Percentiles rank a stretch among this genome's conserved stretches.
Conservation (phyloP, 1,140 invertebrate genomes). For the Lasioglossum baleicum region DNA sequence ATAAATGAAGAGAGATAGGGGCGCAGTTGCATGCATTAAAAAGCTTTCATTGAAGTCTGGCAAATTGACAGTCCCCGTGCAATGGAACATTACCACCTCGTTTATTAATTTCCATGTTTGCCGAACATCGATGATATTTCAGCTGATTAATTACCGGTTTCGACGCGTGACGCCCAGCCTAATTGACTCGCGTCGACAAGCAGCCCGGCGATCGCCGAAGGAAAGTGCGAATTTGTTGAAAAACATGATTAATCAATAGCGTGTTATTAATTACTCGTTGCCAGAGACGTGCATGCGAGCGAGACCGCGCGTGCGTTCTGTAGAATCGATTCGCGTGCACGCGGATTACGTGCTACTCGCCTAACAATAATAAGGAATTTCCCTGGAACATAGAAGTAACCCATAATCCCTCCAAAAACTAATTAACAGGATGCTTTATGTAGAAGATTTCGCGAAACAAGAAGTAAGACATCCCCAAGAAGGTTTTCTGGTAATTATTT, state of each 20-base stretch:
- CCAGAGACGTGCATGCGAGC: slow-evolving; percentile 30
- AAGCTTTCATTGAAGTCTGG: not conserved
- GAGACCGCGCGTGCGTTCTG: slow-evolving; percentile 36
- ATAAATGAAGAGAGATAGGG: no score
- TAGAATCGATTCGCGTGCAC: slow-evolving; percentile 53
- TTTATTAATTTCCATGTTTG: slow-evolving; percentile 6
- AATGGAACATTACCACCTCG: not conserved
- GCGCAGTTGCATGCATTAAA: no score
- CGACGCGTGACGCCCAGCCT: not conserved
- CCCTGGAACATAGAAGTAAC: not conserved
- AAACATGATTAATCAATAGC: slow-evolving; percentile 70
- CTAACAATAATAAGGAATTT: slow-evolving; percentile 19
- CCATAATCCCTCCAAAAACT: not conserved
- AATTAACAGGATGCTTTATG: no score
- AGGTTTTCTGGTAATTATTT: no score
- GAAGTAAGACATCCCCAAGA: no score
- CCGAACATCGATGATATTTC: not conserved
- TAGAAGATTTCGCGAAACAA: no score
- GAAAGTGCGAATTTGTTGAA: slow-evolving; percentile 47
- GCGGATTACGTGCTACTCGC: slow-evolving; percentile 23
- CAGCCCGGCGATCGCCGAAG: not conserved
- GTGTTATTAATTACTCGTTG: slow-evolving; percentile 68
- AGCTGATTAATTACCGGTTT: slow-evolving; percentile 23
- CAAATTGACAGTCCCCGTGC: not conserved
- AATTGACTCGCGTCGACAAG: slow-evolving; percentile 30